These are phyloP conservation scores for Pristionchus exspectatus DNA, from an alignment of 2,888 invertebrate genomes.

Conservation along the genomic window DNA sequence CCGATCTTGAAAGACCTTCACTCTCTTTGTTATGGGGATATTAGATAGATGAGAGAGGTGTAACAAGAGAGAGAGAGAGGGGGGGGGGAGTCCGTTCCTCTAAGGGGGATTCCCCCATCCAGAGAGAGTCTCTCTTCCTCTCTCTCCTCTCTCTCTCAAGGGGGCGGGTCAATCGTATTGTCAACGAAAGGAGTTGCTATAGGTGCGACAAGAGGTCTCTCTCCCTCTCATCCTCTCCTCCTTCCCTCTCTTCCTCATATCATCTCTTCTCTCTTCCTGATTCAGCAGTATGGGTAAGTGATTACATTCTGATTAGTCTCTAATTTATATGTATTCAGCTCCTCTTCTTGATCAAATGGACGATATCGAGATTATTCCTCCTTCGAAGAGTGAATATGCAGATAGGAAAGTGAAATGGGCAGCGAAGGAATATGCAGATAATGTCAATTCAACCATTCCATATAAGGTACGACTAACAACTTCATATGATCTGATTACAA, in stretches of 20 bases:
- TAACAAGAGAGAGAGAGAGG: not conserved
- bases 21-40: not conserved
- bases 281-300: slow-evolving; percentile 16
- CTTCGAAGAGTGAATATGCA: not conserved
- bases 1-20: not conserved
- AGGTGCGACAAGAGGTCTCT: not conserved
- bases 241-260: not conserved
- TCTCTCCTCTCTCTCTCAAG: not conserved
- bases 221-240: not conserved
- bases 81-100: not conserved
- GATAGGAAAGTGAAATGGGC: slow-evolving; percentile 39
- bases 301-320: not conserved
- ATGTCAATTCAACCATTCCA: slow-evolving; percentile 7
- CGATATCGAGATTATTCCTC: not conserved
- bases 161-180: not conserved
- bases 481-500: not conserved
- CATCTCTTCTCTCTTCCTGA: not conserved
- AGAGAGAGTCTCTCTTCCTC: not conserved
- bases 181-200: not conserved
- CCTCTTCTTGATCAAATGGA: slow-evolving; percentile 39
- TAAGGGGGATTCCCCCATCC: not conserved
- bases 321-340: not conserved
- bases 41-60: not conserved
- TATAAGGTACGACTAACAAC: not conserved
- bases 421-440: not conserved